A percentile compares a stretch with the other conserved stretches of the same genome.
Evolutionary conservation across 2,797 vertebrate species (phyloP).

Genomic region (Acipenser oxyrinchus): DNA sequence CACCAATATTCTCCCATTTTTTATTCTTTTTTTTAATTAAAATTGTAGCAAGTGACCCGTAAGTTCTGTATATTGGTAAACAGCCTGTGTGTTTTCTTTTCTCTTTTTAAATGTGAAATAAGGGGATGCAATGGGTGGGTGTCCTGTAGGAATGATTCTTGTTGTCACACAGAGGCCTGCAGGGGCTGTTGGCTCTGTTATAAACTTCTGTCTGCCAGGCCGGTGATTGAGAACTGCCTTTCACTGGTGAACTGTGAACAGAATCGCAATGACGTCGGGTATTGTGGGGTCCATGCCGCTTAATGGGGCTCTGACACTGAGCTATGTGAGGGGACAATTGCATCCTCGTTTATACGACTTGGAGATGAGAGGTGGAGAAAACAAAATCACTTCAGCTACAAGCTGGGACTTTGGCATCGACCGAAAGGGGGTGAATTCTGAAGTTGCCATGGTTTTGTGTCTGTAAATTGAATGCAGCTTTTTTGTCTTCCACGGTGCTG

Average conservation of each 20-base stretch:
- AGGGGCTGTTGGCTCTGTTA: too few species aligned
- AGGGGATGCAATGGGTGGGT: too few species aligned
- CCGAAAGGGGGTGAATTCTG: not conserved
- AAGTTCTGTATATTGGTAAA: too few species aligned
- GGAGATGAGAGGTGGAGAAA: not conserved
- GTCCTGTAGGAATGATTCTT: too few species aligned
- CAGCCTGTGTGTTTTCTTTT: too few species aligned
- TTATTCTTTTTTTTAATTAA: too few species aligned
- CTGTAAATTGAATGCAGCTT: slow-evolving; percentile 41
- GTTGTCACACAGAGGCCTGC: too few species aligned
- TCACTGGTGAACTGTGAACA: slow-evolving; percentile 52
- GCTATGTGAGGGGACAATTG: slow-evolving; percentile 34
- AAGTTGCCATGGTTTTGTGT: slow-evolving; percentile 56
- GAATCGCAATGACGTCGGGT: slow-evolving; percentile 59
- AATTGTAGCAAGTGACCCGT: too few species aligned
- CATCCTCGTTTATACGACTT: too few species aligned
- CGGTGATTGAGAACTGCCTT: slow-evolving; percentile 55
- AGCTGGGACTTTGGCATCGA: not conserved
- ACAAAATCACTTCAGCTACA: not conserved
- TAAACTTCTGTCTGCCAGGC: too few species aligned
- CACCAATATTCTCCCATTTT: too few species aligned
- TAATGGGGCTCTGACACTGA: slow-evolving; percentile 55
- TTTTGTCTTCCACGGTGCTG: slow-evolving; percentile 35
- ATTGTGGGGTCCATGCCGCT: slow-evolving; percentile 48
- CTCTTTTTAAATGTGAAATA: too few species aligned